These are phyloP conservation scores for Crax fasciolata DNA, from an alignment of 2,797 vertebrate genomes.

Conservation along the genomic window DNA sequence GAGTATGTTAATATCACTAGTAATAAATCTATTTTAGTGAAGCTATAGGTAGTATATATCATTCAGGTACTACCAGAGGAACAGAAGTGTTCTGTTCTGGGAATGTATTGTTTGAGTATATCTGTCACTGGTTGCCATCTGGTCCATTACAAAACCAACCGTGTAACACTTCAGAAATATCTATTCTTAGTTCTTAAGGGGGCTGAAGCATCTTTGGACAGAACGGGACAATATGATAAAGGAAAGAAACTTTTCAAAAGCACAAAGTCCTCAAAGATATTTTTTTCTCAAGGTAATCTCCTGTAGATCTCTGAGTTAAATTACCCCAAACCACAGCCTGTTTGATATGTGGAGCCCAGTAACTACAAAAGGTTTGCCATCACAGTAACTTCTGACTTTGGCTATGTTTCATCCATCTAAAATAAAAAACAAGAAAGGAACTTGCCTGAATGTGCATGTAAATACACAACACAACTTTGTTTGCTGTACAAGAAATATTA, in stretches of 20 bases:
- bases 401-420: background rate
- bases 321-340: background rate
- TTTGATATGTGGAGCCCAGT: background rate
- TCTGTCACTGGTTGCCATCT: constrained; percentile 29
- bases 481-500: background rate
- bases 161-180: background rate
- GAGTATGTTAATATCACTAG: background rate
- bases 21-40: background rate
- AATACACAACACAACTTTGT: background rate
- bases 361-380: background rate
- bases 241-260: fast-evolving
- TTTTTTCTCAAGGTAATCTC: background rate
- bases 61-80: constrained; percentile 7
- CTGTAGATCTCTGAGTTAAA: background rate
- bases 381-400: background rate
- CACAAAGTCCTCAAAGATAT: background rate
- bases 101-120: background rate
- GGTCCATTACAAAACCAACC: background rate
- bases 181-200: background rate
- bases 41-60: background rate
- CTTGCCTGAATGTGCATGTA: background rate
- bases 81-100: constrained; percentile 4
- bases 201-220: background rate
- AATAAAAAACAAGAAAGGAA: background rate
- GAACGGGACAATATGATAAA: background rate